These are phyloP conservation scores for Myopa testacea DNA, from an alignment of 2,888 invertebrate genomes.

Conservation along the genomic window DNA sequence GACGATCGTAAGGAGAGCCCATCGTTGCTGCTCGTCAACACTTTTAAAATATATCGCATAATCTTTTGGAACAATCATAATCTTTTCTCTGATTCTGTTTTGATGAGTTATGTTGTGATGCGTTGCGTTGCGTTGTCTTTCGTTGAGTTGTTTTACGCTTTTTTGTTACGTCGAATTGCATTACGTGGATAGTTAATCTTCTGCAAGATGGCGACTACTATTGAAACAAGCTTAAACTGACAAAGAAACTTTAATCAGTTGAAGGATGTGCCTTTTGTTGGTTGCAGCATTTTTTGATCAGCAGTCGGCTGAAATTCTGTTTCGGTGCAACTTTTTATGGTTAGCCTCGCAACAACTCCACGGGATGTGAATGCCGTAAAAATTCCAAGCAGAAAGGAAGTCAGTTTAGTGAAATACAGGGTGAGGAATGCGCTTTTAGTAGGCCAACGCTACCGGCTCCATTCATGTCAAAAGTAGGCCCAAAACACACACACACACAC, in stretches of 20 bases:
- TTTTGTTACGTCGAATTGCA: neutral
- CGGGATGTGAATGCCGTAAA: neutral
- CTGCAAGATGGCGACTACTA: conserved; percentile 19
- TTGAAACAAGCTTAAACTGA: neutral
- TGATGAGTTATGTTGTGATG: neutral
- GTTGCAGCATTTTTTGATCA: neutral
- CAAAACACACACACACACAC: conserved; percentile 8
- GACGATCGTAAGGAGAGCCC: no score
- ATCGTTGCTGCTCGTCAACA: conserved; percentile 14
- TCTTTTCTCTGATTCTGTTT: neutral
- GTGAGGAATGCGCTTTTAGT: conserved; percentile 17
- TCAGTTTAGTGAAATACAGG: conserved; percentile 11
- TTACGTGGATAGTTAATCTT: conserved; percentile 23
- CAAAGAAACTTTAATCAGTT: no score
- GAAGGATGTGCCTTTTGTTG: neutral
- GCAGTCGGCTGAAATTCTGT: no score
- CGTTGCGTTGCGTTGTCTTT: neutral
- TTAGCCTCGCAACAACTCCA: no score
- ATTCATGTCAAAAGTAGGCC: conserved; percentile 17
- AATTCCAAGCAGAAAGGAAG: conserved; percentile 12
- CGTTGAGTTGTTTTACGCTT: no score
- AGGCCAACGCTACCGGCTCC: conserved; percentile 12
- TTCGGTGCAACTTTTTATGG: no score
- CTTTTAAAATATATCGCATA: neutral
- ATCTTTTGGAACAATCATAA: neutral